Base-by-base conservation (phyloP, 2,888 invertebrate genomes). In the Eupithecia dodoneata region DNA sequence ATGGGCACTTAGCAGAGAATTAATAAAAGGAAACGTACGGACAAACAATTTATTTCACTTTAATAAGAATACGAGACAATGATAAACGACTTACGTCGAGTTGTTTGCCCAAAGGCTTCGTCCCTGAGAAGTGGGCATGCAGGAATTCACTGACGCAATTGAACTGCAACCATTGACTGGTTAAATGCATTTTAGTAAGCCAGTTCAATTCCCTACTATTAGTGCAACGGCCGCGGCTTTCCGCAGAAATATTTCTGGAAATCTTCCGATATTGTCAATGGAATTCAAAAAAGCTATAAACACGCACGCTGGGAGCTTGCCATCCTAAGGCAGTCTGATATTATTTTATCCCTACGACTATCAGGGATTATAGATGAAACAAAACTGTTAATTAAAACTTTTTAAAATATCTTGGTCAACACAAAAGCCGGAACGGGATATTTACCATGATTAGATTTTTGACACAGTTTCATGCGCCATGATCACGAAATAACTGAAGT, bases 131-230 rank as follows among this genome's bases (percentile, higher is more conserved):
- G 66, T 74, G 71, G 71, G 41, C 76, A 78, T 74, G 76, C 77
- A 76, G 81, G 81, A 81, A 81, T 83, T 76, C 55, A 71, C 75
- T 81, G 76, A 79, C 78, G 83, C 79, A 83, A 83, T 75, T 45
- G 44, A 45, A 74, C 75, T 70, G 72, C 74, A 78, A 74, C 69
- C 73, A 72, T 63, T 77, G 63, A 74, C 75, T 72, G 75, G 71
- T 72, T 72, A 45, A 66, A 71, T 15, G 44, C 15, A 69, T 15
- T n/a, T 69, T n/a, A 45, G n/a, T 69, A 45, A 10, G 63, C 4
- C 30, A 63, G 63, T 30, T 63, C 63, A 63, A 63, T 18, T 63
- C 12, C 30, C 30, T 63, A 63, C 18, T 63, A 30, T n/a, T 55
- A 55, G n/a, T 55, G 55, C 55, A 55, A n/a, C n/a, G 18, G 0